Conservation (phyloP, 2,113 vertebrate species). For the Ammodytes marinus region DNA sequence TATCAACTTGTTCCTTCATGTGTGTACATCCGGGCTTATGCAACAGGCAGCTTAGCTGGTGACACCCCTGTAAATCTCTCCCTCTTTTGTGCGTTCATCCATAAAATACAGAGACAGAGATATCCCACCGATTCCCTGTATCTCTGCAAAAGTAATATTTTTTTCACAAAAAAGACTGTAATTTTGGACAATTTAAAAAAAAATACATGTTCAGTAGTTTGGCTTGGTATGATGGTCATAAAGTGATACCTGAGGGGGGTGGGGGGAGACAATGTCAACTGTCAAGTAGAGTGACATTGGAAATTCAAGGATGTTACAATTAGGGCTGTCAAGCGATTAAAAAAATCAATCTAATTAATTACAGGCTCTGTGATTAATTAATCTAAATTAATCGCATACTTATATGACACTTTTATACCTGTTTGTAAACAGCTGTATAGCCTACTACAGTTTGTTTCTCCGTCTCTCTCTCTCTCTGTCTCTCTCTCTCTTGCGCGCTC, state of each 20-base stretch:
- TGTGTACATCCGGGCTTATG: conserved; percentile 43
- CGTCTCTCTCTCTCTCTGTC: too few species aligned
- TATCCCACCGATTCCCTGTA: background rate
- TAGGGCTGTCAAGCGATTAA: too few species aligned
- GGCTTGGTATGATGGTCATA: conserved; percentile 36
- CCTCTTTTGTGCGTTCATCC: conserved; percentile 19
- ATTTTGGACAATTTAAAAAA: conserved; percentile 29
- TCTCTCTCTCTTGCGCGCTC: too few species aligned
- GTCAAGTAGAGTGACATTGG: background rate
- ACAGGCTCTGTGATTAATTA: too few species aligned
- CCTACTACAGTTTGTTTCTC: too few species aligned
- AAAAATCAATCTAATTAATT: too few species aligned
- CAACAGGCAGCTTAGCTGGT: conserved; percentile 55
- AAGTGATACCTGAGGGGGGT: conserved; percentile 14
- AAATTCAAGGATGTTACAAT: background rate
- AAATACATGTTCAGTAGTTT: conserved; percentile 41
- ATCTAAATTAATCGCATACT: too few species aligned
- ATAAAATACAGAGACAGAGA: conserved; percentile 45
- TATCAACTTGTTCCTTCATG: conserved; percentile 47
- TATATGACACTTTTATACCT: too few species aligned
- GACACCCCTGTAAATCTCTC: conserved; percentile 49
- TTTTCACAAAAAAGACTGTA: conserved; percentile 9
- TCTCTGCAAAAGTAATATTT: background rate
- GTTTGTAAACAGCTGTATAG: too few species aligned
- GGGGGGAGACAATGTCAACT: conserved; percentile 22